Conservation (phyloP, 1,140 invertebrate genomes). For the Cotesia vestalis region DNA sequence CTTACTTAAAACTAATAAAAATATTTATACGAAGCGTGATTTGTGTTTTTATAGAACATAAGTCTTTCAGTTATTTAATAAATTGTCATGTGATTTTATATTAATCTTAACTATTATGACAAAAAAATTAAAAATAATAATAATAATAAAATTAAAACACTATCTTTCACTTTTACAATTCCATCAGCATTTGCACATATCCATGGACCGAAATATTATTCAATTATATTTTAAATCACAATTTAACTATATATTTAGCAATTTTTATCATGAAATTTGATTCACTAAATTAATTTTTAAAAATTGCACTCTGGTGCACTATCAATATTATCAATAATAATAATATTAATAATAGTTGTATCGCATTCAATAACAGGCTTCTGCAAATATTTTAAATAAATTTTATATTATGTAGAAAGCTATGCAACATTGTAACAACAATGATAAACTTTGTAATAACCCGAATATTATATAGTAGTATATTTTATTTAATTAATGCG, state of each 20-base stretch:
- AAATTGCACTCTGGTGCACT: no score
- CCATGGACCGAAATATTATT: conserved; percentile 20
- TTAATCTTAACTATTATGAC: no score
- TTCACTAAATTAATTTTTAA: background rate
- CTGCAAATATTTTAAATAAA: conserved; percentile 11
- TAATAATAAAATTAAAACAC: background rate
- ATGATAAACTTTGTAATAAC: conserved; percentile 16
- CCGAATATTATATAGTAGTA: conserved; percentile 22
- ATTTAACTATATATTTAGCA: conserved; percentile 17
- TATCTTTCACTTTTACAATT: background rate
- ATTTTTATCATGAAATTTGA: background rate
- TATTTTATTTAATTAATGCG: conserved; percentile 7
- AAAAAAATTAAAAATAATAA: background rate
- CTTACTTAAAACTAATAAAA: background rate
- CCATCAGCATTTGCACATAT: conserved; percentile 26
- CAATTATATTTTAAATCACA: conserved; percentile 2
- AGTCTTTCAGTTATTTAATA: conserved; percentile 21
- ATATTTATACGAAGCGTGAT: conserved; percentile 17
- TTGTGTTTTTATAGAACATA: conserved; percentile 4
- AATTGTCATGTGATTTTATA: conserved; percentile 23
- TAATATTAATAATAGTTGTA: background rate
- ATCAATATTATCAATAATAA: background rate
- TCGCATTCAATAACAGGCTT: background rate
- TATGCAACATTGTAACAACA: conserved; percentile 17
- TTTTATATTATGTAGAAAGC: conserved; percentile 5